These are phyloP conservation scores for Natrix natrix DNA, from an alignment of 2,797 vertebrate species.

Conservation along the genomic window DNA sequence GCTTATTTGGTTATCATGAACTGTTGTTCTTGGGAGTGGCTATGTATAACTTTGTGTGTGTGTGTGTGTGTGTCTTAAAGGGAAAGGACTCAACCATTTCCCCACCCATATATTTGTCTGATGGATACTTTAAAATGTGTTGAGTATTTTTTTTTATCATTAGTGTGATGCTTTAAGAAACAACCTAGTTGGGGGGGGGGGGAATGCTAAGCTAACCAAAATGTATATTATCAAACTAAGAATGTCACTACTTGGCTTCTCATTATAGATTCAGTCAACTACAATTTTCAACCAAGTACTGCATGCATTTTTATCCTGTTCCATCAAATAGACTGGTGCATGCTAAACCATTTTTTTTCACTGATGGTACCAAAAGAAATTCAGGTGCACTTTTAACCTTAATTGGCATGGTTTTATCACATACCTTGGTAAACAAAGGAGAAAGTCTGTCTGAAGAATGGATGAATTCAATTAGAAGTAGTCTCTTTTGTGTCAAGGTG, in stretches of 20 bases:
- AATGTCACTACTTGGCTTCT: background rate
- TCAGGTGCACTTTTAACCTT: background rate
- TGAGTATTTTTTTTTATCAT: background rate
- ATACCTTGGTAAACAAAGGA: background rate
- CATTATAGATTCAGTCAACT: constrained; percentile 10
- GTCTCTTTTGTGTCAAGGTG: background rate
- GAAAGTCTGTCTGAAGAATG: constrained; percentile 1
- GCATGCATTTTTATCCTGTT: background rate
- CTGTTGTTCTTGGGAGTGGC: background rate
- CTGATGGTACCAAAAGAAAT: constrained; percentile 12
- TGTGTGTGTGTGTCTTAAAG: too few relatives aligned
- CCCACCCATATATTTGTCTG: background rate
- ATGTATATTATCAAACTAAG: constrained; percentile 17
- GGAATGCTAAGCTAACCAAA: background rate
- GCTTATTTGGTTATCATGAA: background rate
- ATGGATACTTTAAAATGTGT: background rate
- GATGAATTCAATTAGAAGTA: background rate
- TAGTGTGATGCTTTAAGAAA: background rate
- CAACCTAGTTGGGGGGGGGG: background rate
- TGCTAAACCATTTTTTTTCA: constrained; percentile 18
- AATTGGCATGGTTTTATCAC: background rate
- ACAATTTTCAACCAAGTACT: constrained; percentile 3
- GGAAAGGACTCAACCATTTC: background rate
- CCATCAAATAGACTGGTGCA: constrained; percentile 24
- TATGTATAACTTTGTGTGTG: too few relatives aligned